phyloP scores from a whole-genome alignment of 1,140 invertebrate genomes.

The Ceratina japonica region DNA sequence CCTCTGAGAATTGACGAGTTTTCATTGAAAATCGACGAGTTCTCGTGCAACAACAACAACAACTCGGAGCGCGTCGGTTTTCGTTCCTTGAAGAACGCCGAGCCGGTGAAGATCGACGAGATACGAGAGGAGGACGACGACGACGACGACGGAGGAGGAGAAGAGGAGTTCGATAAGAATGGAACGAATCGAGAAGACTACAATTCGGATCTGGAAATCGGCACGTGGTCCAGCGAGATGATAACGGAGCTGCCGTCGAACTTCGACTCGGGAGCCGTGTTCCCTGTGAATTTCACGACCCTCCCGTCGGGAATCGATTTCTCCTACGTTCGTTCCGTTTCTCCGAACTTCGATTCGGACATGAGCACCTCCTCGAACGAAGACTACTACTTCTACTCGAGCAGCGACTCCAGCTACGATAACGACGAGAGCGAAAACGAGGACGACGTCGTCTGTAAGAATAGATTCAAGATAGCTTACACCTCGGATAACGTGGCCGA shows the following conservation, averaged over 20 bases:
- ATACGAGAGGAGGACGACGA: no score
- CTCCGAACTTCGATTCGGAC: conserved; percentile 72
- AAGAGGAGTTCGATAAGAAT: conserved; percentile 44
- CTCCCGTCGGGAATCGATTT: conserved; percentile 68
- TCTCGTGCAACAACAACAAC: no score
- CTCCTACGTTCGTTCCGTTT: conserved; percentile 71
- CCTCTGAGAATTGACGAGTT: no score
- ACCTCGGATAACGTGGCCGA: conserved; percentile 91
- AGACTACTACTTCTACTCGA: conserved; percentile 14
- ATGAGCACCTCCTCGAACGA: no score
- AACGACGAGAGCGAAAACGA: conserved; percentile 73
- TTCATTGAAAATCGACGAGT: no score
- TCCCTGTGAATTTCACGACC: conserved; percentile 66
- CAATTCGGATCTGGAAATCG: conserved; percentile 86
- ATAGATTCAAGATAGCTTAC: conserved; percentile 86
- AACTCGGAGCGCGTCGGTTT: no score
- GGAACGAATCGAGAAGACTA: conserved; percentile 59
- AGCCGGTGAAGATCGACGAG: no score
- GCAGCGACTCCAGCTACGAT: conserved; percentile 72
- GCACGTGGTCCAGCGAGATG: conserved; percentile 96
- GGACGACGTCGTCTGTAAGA: conserved; percentile 65
- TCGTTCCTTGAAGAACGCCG: no score
- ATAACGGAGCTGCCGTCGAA: conserved; percentile 74
- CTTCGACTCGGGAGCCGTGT: conserved; percentile 61
- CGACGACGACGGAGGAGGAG: conserved; percentile 46